These are phyloP conservation scores for Leptatherina wallacei DNA, from an alignment of 2,797 vertebrate genomes.

Conservation along the genomic window DNA sequence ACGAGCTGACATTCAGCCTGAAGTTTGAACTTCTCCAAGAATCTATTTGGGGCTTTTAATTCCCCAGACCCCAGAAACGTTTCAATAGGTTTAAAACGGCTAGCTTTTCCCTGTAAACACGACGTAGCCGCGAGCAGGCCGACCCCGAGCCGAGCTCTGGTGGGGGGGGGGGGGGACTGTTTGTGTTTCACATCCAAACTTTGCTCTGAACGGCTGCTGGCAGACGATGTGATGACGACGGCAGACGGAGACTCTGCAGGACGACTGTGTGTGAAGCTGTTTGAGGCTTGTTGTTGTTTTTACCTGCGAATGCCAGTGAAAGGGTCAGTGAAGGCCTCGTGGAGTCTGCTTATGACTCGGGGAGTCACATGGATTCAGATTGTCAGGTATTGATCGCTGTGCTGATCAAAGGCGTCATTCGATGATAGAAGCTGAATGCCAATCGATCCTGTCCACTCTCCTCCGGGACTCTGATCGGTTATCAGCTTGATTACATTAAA, in stretches of 20 bases:
- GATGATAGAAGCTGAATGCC: background rate
- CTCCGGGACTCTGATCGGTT: background rate
- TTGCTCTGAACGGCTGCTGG: background rate
- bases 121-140: background rate
- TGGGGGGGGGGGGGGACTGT: too few species aligned
- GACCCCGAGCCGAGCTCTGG: background rate
- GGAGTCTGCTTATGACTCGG: too few species aligned
- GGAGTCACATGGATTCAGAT: background rate
- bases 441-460: background rate
- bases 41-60: constrained; percentile 9
- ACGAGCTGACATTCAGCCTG: constrained; percentile 1
- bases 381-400: background rate
- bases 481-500: background rate
- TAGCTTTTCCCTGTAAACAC: background rate
- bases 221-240: constrained; percentile 8
- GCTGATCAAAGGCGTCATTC: background rate
- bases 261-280: background rate
- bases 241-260: background rate
- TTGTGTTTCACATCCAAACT: background rate
- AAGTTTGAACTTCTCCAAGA: constrained; percentile 4
- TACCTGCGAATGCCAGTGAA: constrained; percentile 9
- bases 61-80: constrained; percentile 2
- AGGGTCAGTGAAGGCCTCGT: background rate
- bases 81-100: constrained; percentile 3
- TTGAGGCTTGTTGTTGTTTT: background rate